Evolutionary conservation across 2,797 vertebrate genomes (phyloP), one percentile per base, ranked within the genome.

Genomic region (Darevskia mixta): DNA sequence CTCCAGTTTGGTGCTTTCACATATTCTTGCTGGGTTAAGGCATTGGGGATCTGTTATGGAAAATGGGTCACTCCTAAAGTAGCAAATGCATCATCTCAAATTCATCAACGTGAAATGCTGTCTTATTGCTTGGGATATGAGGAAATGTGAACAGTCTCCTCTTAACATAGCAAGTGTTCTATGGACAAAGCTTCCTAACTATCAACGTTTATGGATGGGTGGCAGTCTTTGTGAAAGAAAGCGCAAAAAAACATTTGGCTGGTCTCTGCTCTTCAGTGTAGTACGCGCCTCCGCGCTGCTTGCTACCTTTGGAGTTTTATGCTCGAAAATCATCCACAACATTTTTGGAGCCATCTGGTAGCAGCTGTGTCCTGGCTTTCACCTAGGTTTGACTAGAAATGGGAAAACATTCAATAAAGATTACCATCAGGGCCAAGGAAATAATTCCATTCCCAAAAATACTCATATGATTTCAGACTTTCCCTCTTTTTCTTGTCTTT

Each of bases 331-430:
- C 77, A 88, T 45, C 23, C 8, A 41, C 20, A 45, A 38, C 64
- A 71, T 77, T 81, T 81, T 72, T 82, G 61, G 8, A 93, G 91
- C 86, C 91, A 82, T 49, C 49, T 90, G 83, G 83, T 75, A 91
- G 90, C 88, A 93, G 86, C 90, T 90, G 55, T 80, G 79, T 73
- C 88, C 76, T 83, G 86, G 90, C 77, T 72, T 87, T 91, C 90
- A 94, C 93, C 93, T 95, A 90, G 81, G 84, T 76, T 86, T 0
- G 0, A 90, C 87, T 41, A 78, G 55, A 79, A 93, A 45, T 41
- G 77, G 88, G 87, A 90, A 84, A 83, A 92, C 82, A 79, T 84
- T 93, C 90, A 91, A 64, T 7, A 66, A 67, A 72, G 90, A 90
- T 91, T 85, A 78, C 25, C 38, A 49, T 29, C 38, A 77, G 77